Conservation (phyloP, 2,797 vertebrate genomes). For the Mycteria americana region DNA sequence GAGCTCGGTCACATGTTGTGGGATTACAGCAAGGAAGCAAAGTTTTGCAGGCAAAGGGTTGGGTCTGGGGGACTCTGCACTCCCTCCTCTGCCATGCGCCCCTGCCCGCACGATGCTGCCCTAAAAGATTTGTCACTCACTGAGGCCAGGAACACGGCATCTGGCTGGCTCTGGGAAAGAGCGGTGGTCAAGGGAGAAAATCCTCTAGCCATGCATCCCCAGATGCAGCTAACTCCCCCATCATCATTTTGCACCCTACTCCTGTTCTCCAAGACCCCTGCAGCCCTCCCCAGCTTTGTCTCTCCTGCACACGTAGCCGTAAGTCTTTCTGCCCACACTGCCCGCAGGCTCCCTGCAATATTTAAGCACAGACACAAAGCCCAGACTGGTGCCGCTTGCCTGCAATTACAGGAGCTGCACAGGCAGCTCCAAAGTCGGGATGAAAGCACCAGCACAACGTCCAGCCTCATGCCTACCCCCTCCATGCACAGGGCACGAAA, state of each 20-base stretch:
- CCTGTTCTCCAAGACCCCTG: background rate
- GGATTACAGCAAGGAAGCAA: background rate
- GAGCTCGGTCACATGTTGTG: background rate
- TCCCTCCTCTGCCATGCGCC: background rate
- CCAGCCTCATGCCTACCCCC: background rate
- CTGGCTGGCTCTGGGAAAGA: background rate
- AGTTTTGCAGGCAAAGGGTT: background rate
- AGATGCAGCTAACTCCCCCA: no score
- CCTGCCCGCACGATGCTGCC: accelerated
- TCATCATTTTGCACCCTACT: accelerated
- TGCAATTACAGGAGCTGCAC: background rate
- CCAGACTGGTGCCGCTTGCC: no score
- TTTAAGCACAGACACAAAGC: background rate
- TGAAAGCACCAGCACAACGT: background rate
- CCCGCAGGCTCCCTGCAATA: background rate
- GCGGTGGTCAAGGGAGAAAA: background rate
- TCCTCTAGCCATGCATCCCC: background rate
- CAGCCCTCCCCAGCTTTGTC: background rate
- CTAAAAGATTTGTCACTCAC: background rate
- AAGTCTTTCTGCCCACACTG: background rate
- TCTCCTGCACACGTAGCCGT: accelerated
- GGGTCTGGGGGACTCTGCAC: background rate
- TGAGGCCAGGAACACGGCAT: no score
- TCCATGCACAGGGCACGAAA: background rate
- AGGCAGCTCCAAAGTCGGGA: background rate